Base-by-base conservation (phyloP, 2,888 invertebrate genomes). In the Brachyptera putata region DNA sequence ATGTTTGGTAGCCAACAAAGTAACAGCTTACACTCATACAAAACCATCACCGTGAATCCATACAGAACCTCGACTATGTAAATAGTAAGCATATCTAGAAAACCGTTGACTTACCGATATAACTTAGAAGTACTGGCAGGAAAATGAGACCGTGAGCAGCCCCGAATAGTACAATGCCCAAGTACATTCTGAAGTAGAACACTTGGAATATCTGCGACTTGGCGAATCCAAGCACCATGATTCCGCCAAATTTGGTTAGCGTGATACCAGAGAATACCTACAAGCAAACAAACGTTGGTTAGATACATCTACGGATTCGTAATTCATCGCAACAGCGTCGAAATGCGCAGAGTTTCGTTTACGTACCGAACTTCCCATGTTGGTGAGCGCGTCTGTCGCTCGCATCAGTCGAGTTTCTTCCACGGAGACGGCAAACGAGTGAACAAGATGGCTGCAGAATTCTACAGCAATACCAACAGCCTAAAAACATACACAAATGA, bases 391-490 rank as follows among this genome's bases (percentile, higher is more conserved):
- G 70, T 91, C 89, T 0, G 88, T 82, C 0, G 95, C 91, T 67
- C 96, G 81, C 61, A 83, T 82, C 25, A 87, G 81, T 65, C 91
- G 81, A 43, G 85, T 82, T 61, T 80, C 79, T 68, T 87, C 82
- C 58, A 87, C 82, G 56, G 92, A 92, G 57, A 88, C 80, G 0
- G 90, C 84, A 79, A 96, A 99, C 62, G 91, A 89, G 75, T 95
- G 91, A 63, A 95, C 95, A 68, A 98, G 80, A 79, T 99, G 98
- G 64, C 96, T 95, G 76, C 96, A 97, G 78, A 99, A 99, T 78
- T 99, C 98, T 39, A 99, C 98, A 14, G 95, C 89, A 66, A 99
- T 98, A 49, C 98, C 99, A 67, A 98, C 91, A 30, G 96, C 94
- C 97, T 87, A 70, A 66, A 65, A 49, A 64, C 62, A 53, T 5